Evolutionary conservation across 2,888 invertebrate genomes (phyloP).

Genomic region (Elysia crispata): DNA sequence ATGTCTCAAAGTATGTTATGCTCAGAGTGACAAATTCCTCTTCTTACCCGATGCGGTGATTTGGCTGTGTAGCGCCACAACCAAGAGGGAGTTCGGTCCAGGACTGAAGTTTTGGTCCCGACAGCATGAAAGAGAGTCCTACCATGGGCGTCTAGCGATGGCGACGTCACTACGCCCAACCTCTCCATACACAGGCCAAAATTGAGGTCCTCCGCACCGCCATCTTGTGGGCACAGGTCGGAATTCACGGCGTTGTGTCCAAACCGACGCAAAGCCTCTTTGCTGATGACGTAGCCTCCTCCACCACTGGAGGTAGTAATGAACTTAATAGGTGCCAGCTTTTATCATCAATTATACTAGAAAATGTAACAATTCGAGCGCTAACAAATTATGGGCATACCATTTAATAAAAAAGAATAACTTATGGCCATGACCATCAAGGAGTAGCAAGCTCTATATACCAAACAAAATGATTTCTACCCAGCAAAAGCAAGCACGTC

Average conservation of each 20-base stretch:
- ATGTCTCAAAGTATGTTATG: too few relatives aligned
- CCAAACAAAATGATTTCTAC: too few relatives aligned
- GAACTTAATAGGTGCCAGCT: too few relatives aligned
- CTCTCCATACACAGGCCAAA: constrained; percentile 68
- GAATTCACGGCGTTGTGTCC: constrained; percentile 46
- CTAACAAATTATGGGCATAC: too few relatives aligned
- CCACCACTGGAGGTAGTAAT: constrained; percentile 75
- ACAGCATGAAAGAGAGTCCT: constrained; percentile 70
- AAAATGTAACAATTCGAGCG: too few relatives aligned
- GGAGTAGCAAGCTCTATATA: too few relatives aligned
- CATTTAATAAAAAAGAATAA: too few relatives aligned
- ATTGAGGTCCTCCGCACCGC: constrained; percentile 69
- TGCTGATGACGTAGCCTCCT: constrained; percentile 92
- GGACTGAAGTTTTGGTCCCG: constrained; percentile 61
- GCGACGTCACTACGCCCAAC: constrained; percentile 63
- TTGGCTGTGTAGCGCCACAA: constrained; percentile 65
- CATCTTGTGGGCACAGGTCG: constrained; percentile 56
- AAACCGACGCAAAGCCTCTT: constrained; percentile 86
- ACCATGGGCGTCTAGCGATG: constrained; percentile 65
- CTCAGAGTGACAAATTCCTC: too few relatives aligned
- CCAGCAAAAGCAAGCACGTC: too few relatives aligned
- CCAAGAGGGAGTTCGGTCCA: constrained; percentile 66
- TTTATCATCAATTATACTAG: too few relatives aligned
- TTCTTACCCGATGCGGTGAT: constrained; percentile 62
- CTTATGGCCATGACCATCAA: too few relatives aligned